These are phyloP conservation scores for Carassius auratus DNA, from an alignment of 2,113 vertebrate genomes.

Conservation along the genomic window DNA sequence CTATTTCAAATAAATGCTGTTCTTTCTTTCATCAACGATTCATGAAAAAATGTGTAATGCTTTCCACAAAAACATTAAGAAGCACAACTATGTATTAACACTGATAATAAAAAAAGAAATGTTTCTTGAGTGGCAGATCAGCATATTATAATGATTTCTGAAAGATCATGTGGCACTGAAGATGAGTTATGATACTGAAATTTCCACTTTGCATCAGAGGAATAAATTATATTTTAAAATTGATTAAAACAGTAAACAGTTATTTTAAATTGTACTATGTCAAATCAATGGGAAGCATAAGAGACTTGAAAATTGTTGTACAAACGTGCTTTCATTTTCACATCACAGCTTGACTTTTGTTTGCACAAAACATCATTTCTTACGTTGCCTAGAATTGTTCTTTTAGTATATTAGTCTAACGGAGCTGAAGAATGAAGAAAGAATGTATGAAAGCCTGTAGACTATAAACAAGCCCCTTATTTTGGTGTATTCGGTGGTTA, in stretches of 20 bases:
- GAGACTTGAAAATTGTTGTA: neutral
- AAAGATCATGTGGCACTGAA: too few relatives aligned
- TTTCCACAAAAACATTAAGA: neutral
- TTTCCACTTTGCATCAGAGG: too few relatives aligned
- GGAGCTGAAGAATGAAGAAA: neutral
- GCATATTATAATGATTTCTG: neutral
- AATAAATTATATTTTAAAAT: too few relatives aligned
- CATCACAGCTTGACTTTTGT: neutral
- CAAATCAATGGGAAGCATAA: neutral
- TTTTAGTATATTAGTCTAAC: neutral
- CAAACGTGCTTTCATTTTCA: neutral
- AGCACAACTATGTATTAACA: neutral
- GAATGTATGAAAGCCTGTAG: neutral
- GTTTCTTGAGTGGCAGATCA: neutral
- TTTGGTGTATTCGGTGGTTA: neutral
- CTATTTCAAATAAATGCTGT: neutral
- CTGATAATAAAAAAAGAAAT: neutral
- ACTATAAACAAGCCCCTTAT: constrained; percentile 4
- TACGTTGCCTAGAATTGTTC: neutral
- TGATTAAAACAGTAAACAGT: too few relatives aligned
- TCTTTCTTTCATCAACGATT: neutral
- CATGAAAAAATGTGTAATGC: too few relatives aligned
- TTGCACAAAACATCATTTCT: neutral
- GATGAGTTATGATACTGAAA: too few relatives aligned
- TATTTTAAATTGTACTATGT: too few relatives aligned